Evolutionary conservation across 2,113 vertebrate genomes (phyloP), one percentile per base, ranked within the genome.

Genomic region (Oryzias javanicus): DNA sequence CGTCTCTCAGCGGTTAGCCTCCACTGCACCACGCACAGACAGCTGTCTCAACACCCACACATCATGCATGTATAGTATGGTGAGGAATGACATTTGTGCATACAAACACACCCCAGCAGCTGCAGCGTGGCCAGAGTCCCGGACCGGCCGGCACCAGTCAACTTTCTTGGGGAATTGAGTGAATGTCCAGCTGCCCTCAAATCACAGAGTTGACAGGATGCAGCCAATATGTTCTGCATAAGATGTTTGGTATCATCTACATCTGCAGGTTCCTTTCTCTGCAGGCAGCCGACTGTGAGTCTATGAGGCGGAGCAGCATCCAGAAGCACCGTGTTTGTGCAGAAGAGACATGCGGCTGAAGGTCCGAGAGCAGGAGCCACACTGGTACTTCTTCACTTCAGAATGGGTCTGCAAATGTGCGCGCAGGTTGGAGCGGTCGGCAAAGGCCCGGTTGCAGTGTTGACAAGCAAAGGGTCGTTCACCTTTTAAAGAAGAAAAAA

Each of bases 321-420:
- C 94, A 0, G 95, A 94, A 72, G 94, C 90, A 1, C 90, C 90
- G 53, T 99, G 97, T 76, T 98, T 99, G 89, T 98, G 95, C 45
- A 98, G 94, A 79, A 99, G 91, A 5, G 96, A 98, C 97, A 99
- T 98, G 54, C 96, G 94, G 70, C 96, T 98, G 93, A 99, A 99
- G 92, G 96, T 98, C 67, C 96, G 92, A 5, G 95, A 92, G 65
- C 97, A 99, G 42, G 90, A 90, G 82, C 89, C 86, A 49, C 97
- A 99, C 82, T 96, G 96, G 89, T 99, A 99, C 90, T 98, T 98
- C 91, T 99, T 99, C 73, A 99, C 95, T 20, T 98, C 95, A 0
- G 96, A 97, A 88, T 99, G 97, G 49, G 97, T 99, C 92, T 99
- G 97, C 79, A 98, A 92, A 86, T 99, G 97, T 40, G 97, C 97